Evolutionary conservation across 1,140 invertebrate genomes (phyloP), one percentile per base, ranked within the genome.

Genomic region (Drosophila bocki): DNA sequence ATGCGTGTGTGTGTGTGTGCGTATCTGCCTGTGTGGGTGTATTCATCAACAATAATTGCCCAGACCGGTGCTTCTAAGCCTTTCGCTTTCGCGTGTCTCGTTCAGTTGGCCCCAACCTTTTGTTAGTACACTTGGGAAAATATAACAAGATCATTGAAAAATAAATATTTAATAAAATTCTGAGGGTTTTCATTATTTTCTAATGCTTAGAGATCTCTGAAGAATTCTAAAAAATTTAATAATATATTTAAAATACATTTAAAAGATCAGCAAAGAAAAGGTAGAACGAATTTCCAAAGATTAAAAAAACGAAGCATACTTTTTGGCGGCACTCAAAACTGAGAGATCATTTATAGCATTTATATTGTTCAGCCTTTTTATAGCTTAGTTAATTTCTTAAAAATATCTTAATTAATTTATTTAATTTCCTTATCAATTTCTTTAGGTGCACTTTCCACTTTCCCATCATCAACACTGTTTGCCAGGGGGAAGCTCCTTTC

Each of bases 31-130:
- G 48, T 69, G 67, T 72, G 69, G 35, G 70, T 50, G 68, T 88
- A 78, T 84, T 87, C 83, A 87, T 87, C 85, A 87, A 80, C 83
- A 88, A 84, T 88, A 87, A 87, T 88, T 87, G 81, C 77, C 77
- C 75, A 74, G 83, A 63, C 53, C 68, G 63, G 64, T 70, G 44
- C 48, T 53, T 22, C 61, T 53, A 75, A 63, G 71, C 70, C 68
- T 60, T 69, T 74, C 45, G 68, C 68, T 47, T 61, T 81, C 80
- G 62, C 79, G 60, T 61, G 39, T 57, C 42, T 41, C 53, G 17
- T 68, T 47, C 19, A 17, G 35, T 33, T 42, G 51, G 29, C 48
- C 58, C 45, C 59, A 65, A 67, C 78, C 75, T 71, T 82, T 78
- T 33, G n/a, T 5, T 35, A 3, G 0, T 68, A 2, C 64, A 69